A percentile compares a stretch with the other conserved stretches of the same genome.
Evolutionary conservation across 2,888 invertebrate species (phyloP).

Genomic region (Cryptosula pallasiana): DNA sequence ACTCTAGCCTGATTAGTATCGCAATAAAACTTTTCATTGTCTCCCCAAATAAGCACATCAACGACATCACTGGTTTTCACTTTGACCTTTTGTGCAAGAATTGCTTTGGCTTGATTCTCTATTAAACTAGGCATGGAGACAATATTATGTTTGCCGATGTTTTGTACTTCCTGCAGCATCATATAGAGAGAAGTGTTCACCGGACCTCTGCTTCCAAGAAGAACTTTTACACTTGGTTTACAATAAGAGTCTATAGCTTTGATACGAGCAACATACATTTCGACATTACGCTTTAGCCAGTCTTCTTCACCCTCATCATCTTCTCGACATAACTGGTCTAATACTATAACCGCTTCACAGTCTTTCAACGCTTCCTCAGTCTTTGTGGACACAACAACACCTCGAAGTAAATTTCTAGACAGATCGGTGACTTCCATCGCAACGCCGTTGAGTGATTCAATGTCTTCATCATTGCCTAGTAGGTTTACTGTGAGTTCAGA

Average conservation of each 20-base stretch:
- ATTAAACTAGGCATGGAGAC: slow-evolving; percentile 40
- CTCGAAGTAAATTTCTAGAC: slow-evolving; percentile 36
- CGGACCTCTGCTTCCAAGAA: slow-evolving; percentile 44
- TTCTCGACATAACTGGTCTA: slow-evolving; percentile 35
- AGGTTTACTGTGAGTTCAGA: slow-evolving; percentile 41
- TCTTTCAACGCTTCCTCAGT: slow-evolving; percentile 38
- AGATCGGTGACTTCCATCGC: slow-evolving; percentile 46
- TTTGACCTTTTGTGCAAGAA: slow-evolving; percentile 40
- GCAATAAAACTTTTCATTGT: slow-evolving; percentile 33
- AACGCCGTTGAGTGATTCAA: slow-evolving; percentile 34
- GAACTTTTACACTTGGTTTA: slow-evolving; percentile 39
- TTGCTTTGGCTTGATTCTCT: slow-evolving; percentile 46
- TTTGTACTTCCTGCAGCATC: slow-evolving; percentile 41
- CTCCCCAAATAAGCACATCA: slow-evolving; percentile 50
- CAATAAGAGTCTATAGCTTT: slow-evolving; percentile 38
- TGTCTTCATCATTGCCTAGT: slow-evolving; percentile 31
- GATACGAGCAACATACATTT: slow-evolving; percentile 39
- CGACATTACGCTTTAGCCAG: slow-evolving; percentile 39
- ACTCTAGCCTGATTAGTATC: slow-evolving; percentile 36
- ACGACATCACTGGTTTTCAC: slow-evolving; percentile 46
- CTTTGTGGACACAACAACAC: slow-evolving; percentile 33
- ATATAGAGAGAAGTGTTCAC: slow-evolving; percentile 45
- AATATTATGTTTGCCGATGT: slow-evolving; percentile 41
- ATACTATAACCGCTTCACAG: slow-evolving; percentile 39
- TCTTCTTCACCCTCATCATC: slow-evolving; percentile 31